Percentiles rank a stretch among this genome's conserved stretches.
phyloP scores from a whole-genome alignment of 2,113 vertebrate genomes.

The Aldabrachelys gigantea region DNA sequence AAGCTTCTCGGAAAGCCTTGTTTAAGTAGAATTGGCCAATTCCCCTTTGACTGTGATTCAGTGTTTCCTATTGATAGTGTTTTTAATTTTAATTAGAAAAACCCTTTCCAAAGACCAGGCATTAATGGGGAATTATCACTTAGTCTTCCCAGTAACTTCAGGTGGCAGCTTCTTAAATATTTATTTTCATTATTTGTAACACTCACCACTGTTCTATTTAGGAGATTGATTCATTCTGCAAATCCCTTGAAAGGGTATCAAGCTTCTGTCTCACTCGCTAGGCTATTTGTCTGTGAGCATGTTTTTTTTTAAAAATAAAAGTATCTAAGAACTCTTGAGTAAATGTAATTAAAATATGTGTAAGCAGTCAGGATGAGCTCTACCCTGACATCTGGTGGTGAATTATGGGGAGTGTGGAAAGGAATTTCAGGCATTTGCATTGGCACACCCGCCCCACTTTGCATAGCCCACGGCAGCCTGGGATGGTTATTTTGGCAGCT shows the following conservation, averaged over 20 bases:
- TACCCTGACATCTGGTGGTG: no score
- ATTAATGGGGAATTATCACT: background rate
- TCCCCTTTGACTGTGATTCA: background rate
- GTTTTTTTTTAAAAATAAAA: fast-evolving
- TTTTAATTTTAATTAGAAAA: background rate
- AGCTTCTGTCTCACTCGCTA: background rate
- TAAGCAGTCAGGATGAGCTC: no score
- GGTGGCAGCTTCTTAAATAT: background rate
- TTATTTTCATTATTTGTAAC: background rate
- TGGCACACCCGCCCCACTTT: no score
- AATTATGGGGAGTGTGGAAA: no score
- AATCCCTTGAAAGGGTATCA: background rate
- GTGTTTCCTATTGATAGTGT: background rate
- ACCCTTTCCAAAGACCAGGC: fast-evolving
- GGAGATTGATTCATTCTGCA: background rate
- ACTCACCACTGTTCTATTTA: fast-evolving
- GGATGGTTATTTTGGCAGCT: no score
- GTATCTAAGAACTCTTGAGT: background rate
- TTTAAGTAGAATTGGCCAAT: background rate
- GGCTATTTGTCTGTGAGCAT: background rate
- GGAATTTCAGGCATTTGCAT: no score
- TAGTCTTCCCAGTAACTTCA: background rate
- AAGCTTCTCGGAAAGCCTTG: background rate
- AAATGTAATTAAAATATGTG: constrained; percentile 51
- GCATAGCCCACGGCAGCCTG: no score